A percentile compares a stretch with the other conserved stretches of the same genome.
These are phyloP conservation scores for Caenorhabditis imperialis DNA, from an alignment of 2,888 invertebrate species.

Conservation along the genomic window DNA sequence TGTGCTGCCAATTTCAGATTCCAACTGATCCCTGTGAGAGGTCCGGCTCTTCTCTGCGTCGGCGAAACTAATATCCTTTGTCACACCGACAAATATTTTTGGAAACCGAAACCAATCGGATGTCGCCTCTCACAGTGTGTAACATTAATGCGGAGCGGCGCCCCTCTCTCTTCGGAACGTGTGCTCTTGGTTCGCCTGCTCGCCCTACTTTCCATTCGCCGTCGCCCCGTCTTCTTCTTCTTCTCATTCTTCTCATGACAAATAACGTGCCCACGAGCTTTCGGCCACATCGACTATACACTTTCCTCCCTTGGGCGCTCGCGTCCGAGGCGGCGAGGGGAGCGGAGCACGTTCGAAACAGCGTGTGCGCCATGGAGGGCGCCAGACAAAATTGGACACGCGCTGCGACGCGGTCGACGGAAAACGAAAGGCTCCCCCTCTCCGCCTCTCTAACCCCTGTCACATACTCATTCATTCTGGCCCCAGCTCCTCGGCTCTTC, in stretches of 20 bases:
- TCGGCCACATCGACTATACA: slow-evolving; percentile 32
- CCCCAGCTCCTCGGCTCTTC: not conserved
- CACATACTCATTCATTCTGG: slow-evolving; percentile 1
- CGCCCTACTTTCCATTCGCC: no score
- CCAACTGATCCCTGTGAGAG: no score
- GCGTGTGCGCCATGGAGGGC: slow-evolving; percentile 23
- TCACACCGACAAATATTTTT: no score
- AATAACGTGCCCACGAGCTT: no score
- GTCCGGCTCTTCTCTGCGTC: no score
- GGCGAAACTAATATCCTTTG: no score
- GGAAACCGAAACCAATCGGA: no score
- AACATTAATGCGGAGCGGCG: slow-evolving; percentile 5
- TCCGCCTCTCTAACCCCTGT: slow-evolving; percentile 24
- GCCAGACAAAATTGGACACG: slow-evolving; percentile 26
- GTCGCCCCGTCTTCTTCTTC: no score
- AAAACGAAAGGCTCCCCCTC: no score
- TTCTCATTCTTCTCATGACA: slow-evolving; percentile 11
- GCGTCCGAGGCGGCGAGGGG: slow-evolving; percentile 28
- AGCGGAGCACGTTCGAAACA: slow-evolving; percentile 32
- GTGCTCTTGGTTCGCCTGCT: no score
- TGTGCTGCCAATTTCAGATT: no score
- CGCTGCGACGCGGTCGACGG: slow-evolving; percentile 33
- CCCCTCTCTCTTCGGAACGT: not conserved
- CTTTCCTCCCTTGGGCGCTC: slow-evolving; percentile 30
- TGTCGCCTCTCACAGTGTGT: no score